A percentile compares a stretch with the other conserved stretches of the same genome.
Evolutionary conservation across 2,797 vertebrate genomes (phyloP).

Genomic region (Pristis pectinata): DNA sequence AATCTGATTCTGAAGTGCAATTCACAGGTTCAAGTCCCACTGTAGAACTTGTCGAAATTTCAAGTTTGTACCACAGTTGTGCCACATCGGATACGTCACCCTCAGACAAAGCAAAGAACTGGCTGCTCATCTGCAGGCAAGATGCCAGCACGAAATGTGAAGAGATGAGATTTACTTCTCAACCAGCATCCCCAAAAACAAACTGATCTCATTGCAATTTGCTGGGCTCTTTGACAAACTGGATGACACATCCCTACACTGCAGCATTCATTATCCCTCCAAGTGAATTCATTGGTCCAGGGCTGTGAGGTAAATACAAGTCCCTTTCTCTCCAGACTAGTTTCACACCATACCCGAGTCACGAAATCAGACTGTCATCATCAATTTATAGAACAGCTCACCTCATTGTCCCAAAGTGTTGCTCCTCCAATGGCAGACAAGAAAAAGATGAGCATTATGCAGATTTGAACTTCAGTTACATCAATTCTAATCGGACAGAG

Average conservation of each 20-base stretch:
- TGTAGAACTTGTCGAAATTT: no score
- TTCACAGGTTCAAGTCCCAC: no score
- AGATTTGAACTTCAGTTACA: constrained; percentile 89
- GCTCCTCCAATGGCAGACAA: constrained; percentile 78
- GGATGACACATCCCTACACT: neutral
- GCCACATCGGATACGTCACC: no score
- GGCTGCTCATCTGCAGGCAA: no score
- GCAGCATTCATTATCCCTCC: neutral
- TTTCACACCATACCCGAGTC: no score
- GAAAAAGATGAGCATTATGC: constrained; percentile 75
- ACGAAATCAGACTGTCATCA: neutral
- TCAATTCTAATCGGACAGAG: constrained; percentile 66
- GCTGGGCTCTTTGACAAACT: neutral
- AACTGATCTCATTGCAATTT: neutral
- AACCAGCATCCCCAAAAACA: no score
- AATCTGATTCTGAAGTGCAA: no score
- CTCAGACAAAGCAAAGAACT: no score
- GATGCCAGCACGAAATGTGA: no score
- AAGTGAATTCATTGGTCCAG: neutral
- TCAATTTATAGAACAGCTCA: constrained; percentile 48
- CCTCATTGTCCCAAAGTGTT: constrained; percentile 75
- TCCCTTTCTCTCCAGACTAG: neutral
- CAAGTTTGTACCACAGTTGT: no score
- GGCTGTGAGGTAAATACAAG: neutral
- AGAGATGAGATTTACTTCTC: no score